Evolutionary conservation across 2,888 invertebrate genomes (phyloP).

Genomic region (Brachynemurus nebulosus): DNA sequence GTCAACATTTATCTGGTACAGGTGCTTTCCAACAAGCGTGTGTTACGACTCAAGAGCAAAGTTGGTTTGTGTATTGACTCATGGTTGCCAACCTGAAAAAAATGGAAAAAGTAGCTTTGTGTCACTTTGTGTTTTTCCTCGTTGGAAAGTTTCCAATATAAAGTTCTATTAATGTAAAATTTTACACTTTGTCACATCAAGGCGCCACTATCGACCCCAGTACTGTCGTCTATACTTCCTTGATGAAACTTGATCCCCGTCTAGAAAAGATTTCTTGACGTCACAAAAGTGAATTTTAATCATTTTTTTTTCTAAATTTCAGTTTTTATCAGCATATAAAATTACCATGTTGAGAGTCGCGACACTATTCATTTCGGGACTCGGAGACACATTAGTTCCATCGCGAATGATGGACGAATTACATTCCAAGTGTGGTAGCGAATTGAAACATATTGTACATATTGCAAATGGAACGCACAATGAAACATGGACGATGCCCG

Average conservation of each 20-base stretch:
- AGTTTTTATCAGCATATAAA: constrained; percentile 64
- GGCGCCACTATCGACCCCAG: too few species aligned
- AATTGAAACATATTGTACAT: constrained; percentile 60
- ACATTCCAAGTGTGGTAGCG: constrained; percentile 58
- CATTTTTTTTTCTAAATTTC: constrained; percentile 26
- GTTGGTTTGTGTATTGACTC: too few species aligned
- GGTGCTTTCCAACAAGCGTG: too few species aligned
- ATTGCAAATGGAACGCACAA: constrained; percentile 82
- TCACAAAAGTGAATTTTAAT: neutral
- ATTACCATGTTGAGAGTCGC: constrained; percentile 60
- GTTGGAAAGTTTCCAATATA: too few species aligned
- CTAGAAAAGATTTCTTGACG: too few species aligned
- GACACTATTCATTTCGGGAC: constrained; percentile 76
- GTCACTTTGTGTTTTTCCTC: too few species aligned
- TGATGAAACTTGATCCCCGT: neutral
- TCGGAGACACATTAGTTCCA: constrained; percentile 76
- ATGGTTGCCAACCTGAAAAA: too few species aligned
- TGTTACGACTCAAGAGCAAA: too few species aligned
- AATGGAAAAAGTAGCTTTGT: too few species aligned
- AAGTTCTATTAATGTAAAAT: too few species aligned
- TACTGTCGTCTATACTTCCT: neutral
- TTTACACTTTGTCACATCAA: too few species aligned
- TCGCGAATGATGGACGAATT: constrained; percentile 79
- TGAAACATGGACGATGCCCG: constrained; percentile 84
- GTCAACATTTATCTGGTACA: too few species aligned